Evolutionary conservation across 2,797 vertebrate genomes (phyloP).

Genomic region (Gallinago stenura): DNA sequence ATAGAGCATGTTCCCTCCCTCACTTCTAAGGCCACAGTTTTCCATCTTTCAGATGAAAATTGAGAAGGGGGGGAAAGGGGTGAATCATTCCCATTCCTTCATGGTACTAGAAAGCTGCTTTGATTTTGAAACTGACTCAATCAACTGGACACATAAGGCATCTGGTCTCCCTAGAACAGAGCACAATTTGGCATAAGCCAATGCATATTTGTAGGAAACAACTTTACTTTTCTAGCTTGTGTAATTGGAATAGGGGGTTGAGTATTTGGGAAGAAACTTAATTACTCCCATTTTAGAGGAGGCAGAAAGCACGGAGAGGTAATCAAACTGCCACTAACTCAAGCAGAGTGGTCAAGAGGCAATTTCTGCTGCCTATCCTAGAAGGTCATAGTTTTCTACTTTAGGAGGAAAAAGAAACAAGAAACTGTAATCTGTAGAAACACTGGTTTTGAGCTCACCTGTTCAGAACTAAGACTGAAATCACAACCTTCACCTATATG

Average conservation of each 20-base stretch:
- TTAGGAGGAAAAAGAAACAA: neutral
- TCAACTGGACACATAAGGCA: neutral
- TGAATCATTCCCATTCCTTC: neutral
- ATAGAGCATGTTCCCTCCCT: neutral
- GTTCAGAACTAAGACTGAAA: neutral
- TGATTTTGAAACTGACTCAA: neutral
- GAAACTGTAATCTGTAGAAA: neutral
- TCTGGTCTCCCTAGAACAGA: neutral
- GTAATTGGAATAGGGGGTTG: neutral
- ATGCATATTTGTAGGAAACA: neutral
- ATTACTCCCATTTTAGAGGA: neutral
- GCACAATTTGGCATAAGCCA: neutral
- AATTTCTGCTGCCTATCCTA: neutral
- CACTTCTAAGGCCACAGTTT: neutral
- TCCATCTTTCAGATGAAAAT: neutral
- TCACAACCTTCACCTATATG: neutral
- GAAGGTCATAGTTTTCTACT: neutral
- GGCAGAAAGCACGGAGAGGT: neutral
- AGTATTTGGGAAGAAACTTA: neutral
- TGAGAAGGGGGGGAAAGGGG: fast-evolving
- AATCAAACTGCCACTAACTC: neutral
- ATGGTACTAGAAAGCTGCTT: neutral
- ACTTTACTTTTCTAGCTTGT: neutral
- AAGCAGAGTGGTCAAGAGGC: neutral
- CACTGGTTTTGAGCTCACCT: neutral